Evolutionary conservation across 2,797 vertebrate genomes (phyloP), one percentile per base, ranked within the genome.

Genomic region (Cirrhinus mrigala): DNA sequence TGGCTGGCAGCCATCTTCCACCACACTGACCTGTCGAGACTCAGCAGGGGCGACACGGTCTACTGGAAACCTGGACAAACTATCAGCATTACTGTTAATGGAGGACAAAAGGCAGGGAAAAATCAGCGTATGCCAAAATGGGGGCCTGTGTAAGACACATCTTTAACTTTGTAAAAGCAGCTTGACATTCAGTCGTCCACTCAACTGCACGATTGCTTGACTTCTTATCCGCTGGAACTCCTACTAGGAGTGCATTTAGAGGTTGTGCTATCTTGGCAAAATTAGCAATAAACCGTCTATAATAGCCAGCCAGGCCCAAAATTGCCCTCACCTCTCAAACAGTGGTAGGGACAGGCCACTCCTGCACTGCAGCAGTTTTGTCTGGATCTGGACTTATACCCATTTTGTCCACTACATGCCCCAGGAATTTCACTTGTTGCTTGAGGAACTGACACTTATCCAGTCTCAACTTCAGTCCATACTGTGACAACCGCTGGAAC

Each of bases 71-170:
- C 58, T 79, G 24, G 73, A 88, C 1, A 84, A 4, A 5, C 56
- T 62, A 74, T 85, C 85, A 33, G 73, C 75, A 56, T 88, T 80
- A 1, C 0, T 1, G 14, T 86, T 85, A 87, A 24, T 86, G 75
- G 1, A 75, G n/a, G 48, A 87, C 7, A 81, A 58, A 16, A 60
- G 76, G 83, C 83, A 88, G 8, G 0, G 29, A 20, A 10, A 37
- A 68, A 20, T 20, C 16, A 3, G 15, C 62, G 33, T 18, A 33
- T 0, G 69, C 79, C 6, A 88, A 8, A 6, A 88, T 3, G 0
- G 75, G 70, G 2, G 75, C 54, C 7, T 79, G 27, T 1, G 78
- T 2, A 1, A 86, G 48, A 0, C 50, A 76, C 6, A 1, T 10
- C 7, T 87, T 85, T 9, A 84, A 11, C 0, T 44, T 44, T 0